Base-by-base conservation (phyloP, 64 coral and sea anemone species). In the Pocillopora damicornis region DNA sequence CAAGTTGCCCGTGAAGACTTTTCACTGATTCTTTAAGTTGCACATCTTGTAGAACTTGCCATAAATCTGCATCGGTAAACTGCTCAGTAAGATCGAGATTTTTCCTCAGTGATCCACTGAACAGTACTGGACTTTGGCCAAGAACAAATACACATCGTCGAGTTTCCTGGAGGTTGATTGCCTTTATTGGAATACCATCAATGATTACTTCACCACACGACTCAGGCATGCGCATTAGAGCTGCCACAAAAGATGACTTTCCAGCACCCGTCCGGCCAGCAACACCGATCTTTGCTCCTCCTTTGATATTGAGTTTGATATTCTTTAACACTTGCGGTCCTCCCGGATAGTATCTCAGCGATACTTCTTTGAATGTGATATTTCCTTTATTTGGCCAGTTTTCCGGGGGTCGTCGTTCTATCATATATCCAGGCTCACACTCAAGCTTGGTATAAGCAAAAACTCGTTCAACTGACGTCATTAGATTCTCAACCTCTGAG, bases 331-430 rank as follows among this genome's bases (percentile, higher is more conserved):
- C 26, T 73, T 34, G 69, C 7, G 69, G 22, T 25, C 69, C 69
- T n/a, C 64, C 64, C 13, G 13, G 22, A 68, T 68, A 68, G 13
- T 68, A 68, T n/a, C 9, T 68, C 22, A 68, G 64, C 5, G 15
- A 18, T 68, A 68, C 11, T 8, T 68, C 22, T 68, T 68, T 68
- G 64, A 68, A 68, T 68, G 13, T n/a, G 64, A 68, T 68, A 68
- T n/a, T 68, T 68, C 64, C 64, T n/a, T 68, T n/a, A 68, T 68
- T 68, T 68, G 64, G 64, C 64, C 64, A 68, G 64, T 18, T 68
- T 68, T 68, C 0, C 64, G 64, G 64, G 64, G 64, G 64, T 51
- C 42, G 42, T 51, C 42, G 42, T 51, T 51, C 42, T 51, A 68
- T 68, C 23, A n/a, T 11, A n/a, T 73, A 34, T 73, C 26, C 69